These are phyloP conservation scores for Dreissena polymorpha DNA, from an alignment of 1,140 invertebrate genomes.

Conservation along the genomic window DNA sequence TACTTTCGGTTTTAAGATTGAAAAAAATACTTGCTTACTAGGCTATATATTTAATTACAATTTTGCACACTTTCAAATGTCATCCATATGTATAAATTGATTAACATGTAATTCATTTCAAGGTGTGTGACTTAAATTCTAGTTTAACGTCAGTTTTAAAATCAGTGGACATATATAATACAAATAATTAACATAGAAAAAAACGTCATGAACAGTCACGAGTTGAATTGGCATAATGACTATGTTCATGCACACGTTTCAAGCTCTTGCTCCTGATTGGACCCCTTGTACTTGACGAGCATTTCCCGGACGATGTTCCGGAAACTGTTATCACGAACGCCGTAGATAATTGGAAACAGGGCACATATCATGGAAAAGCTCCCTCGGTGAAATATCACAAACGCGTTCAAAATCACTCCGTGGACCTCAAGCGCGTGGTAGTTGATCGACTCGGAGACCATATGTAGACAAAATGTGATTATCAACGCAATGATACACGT, in stretches of 20 bases:
- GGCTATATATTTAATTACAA: too few relatives aligned
- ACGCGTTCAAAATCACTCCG: slow-evolving; percentile 26
- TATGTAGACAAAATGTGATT: slow-evolving; percentile 48
- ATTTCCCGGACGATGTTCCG: background rate
- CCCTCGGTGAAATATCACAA: slow-evolving; percentile 51
- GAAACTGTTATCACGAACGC: slow-evolving; percentile 41
- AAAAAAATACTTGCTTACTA: too few relatives aligned
- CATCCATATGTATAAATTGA: too few relatives aligned
- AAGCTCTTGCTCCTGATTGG: background rate
- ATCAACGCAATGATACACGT: slow-evolving; percentile 43
- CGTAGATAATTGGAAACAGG: slow-evolving; percentile 48
- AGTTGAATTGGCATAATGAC: background rate
- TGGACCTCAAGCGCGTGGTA: slow-evolving; percentile 2
- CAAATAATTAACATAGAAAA: background rate
- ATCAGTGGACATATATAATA: background rate
- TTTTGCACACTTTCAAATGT: too few relatives aligned
- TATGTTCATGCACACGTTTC: background rate
- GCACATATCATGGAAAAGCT: slow-evolving; percentile 53
- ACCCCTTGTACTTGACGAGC: background rate
- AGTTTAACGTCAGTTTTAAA: too few relatives aligned
- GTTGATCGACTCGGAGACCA: slow-evolving; percentile 32
- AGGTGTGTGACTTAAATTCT: too few relatives aligned
- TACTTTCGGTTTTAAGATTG: too few relatives aligned
- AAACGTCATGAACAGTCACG: background rate
- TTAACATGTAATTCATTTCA: too few relatives aligned